phyloP scores from a whole-genome alignment of 2,888 invertebrate genomes.

The Epistrophe eligans region DNA sequence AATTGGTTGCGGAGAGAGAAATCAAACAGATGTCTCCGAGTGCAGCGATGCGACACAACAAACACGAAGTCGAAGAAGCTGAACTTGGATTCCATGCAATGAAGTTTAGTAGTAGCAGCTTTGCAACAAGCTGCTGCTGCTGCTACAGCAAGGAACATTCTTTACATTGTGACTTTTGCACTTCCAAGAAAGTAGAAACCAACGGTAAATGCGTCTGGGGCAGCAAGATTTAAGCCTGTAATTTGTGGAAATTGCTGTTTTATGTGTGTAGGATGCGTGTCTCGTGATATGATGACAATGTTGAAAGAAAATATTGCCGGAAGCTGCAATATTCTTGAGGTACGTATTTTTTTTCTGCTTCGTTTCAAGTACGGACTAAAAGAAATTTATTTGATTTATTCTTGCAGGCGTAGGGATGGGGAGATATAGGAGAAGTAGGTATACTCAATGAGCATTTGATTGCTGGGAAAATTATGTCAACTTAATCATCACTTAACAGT shows the following conservation, averaged over 20 bases:
- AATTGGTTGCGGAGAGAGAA: constrained; percentile 13
- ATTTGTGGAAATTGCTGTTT: constrained; percentile 64
- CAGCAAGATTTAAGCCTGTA: constrained; percentile 55
- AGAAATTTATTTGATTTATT: constrained; percentile 15
- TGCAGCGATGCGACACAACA: constrained; percentile 66
- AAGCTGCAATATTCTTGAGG: constrained; percentile 12
- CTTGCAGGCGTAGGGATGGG: not conserved
- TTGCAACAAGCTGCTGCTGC: not conserved
- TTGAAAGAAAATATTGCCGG: constrained; percentile 50
- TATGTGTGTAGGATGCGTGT: constrained; percentile 62
- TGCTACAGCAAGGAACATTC: constrained; percentile 43
- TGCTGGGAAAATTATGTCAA: constrained; percentile 29
- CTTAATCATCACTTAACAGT: constrained; percentile 2
- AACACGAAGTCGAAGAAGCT: constrained; percentile 29
- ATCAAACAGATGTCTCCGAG: constrained; percentile 4
- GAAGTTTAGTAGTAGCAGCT: constrained; percentile 20
- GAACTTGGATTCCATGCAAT: constrained; percentile 12
- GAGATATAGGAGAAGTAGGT: not conserved
- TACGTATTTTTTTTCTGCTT: not conserved
- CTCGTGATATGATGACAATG: constrained; percentile 51
- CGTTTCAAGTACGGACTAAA: not conserved
- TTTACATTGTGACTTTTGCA: constrained; percentile 72
- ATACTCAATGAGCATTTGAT: constrained; percentile 26
- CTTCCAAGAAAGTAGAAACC: constrained; percentile 67
- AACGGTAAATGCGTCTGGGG: constrained; percentile 68